Conservation (phyloP, 2,888 invertebrate species). For the Nezara viridula region DNA sequence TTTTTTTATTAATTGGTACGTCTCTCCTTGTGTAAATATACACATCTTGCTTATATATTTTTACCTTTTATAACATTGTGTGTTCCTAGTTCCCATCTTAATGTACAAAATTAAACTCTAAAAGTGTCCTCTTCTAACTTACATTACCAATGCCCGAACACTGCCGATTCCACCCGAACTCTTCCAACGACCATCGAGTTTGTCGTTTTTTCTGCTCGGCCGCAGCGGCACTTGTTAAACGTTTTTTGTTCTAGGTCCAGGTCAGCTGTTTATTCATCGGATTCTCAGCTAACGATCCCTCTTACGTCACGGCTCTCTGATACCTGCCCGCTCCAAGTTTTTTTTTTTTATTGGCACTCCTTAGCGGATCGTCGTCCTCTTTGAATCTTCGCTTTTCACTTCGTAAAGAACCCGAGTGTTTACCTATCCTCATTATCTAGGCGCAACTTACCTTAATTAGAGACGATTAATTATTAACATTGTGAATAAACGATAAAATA, state of each 20-base stretch:
- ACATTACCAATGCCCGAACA: neutral
- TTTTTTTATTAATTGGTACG: too few relatives aligned
- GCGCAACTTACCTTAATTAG: neutral
- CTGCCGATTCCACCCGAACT: neutral
- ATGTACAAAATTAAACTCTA: too few relatives aligned
- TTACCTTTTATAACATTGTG: too few relatives aligned
- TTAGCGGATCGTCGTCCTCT: slow-evolving; percentile 28
- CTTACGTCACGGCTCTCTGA: slow-evolving; percentile 43
- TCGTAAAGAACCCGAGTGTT: neutral
- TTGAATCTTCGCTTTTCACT: neutral
- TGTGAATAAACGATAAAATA: neutral
- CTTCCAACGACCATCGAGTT: neutral
- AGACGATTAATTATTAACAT: neutral
- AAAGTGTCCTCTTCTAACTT: too few relatives aligned
- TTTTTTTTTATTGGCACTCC: slow-evolving; percentile 31
- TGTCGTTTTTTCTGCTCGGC: neutral
- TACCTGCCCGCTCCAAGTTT: neutral
- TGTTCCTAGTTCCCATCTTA: too few relatives aligned
- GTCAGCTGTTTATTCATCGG: slow-evolving; percentile 49
- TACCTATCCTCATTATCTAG: neutral
- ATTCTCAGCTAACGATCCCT: slow-evolving; percentile 39
- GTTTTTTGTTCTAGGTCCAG: slow-evolving; percentile 40
- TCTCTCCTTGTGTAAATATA: too few relatives aligned
- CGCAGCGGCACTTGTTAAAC: slow-evolving; percentile 51
- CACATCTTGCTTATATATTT: too few relatives aligned